Conservation (phyloP, 1,140 invertebrate species). For the Homalodisca vitripennis region DNA sequence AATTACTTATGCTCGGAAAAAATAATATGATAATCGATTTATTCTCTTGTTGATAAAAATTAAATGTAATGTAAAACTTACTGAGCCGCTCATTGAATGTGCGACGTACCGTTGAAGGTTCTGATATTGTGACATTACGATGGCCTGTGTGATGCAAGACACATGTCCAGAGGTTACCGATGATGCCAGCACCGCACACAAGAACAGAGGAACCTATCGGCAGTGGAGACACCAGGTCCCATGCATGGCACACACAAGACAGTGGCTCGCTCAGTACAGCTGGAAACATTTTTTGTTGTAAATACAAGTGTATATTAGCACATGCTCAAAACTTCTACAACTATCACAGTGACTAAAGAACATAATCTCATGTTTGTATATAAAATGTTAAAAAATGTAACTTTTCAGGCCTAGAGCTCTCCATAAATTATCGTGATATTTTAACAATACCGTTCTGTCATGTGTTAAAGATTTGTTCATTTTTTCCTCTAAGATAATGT, state of each 20-base stretch:
- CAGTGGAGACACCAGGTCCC: conserved; percentile 58
- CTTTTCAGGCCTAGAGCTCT: no score
- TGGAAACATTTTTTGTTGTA: no score
- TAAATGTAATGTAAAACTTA: conserved; percentile 27
- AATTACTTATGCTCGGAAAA: neutral
- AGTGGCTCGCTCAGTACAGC: conserved; percentile 63
- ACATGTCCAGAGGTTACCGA: conserved; percentile 64
- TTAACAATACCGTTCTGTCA: no score
- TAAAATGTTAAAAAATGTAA: no score
- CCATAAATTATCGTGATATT: no score
- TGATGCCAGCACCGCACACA: conserved; percentile 66
- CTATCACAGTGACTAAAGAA: no score
- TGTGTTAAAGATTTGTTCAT: no score
- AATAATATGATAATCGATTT: neutral
- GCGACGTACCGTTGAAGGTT: conserved; percentile 57
- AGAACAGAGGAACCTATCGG: conserved; percentile 60
- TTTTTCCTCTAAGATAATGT: no score
- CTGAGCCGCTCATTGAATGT: conserved; percentile 56
- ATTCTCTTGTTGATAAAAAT: conserved; percentile 10
- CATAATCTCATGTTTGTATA: no score
- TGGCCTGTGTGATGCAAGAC: conserved; percentile 64
- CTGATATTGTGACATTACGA: conserved; percentile 62
- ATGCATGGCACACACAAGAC: conserved; percentile 66
- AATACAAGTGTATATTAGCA: no score
- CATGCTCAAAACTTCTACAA: no score